Percentiles rank a stretch among this genome's conserved stretches.
Conservation (phyloP, 92 coral and sea anemone species). For the Zoanthus sansibaricus region DNA sequence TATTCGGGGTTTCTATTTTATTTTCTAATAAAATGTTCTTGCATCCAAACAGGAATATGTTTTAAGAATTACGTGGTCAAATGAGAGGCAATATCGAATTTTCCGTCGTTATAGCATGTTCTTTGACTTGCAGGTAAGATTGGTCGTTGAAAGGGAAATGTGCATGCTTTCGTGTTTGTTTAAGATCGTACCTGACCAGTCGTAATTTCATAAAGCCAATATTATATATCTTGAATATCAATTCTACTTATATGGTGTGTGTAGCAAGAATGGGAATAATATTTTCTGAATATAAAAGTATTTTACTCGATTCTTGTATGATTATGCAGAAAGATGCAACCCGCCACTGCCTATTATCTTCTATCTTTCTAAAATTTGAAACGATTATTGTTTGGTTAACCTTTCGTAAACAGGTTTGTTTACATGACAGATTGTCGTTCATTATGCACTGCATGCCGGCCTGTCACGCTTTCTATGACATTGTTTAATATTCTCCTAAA, state of each 20-base stretch:
- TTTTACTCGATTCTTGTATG: neutral
- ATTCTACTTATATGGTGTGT: neutral
- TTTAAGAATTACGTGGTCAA: slow-evolving; percentile 76
- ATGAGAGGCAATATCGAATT: slow-evolving; percentile 78
- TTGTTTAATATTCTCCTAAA: too few species aligned
- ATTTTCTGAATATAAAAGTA: too few species aligned
- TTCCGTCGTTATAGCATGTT: slow-evolving; percentile 97
- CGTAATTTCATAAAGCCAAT: slow-evolving; percentile 16
- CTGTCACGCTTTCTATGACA: too few species aligned
- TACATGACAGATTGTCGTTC: neutral
- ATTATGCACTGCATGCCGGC: too few species aligned
- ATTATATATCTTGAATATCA: neutral
- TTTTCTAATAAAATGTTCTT: neutral
- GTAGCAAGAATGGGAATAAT: too few species aligned
- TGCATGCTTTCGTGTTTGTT: neutral
- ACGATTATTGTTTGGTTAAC: neutral
- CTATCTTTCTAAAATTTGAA: neutral
- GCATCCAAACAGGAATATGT: slow-evolving; percentile 76
- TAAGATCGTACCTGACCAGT: neutral
- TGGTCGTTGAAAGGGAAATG: neutral
- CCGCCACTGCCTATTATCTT: neutral
- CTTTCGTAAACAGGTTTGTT: neutral
- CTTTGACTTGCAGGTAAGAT: slow-evolving; percentile 91
- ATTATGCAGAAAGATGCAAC: neutral
- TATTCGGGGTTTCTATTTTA: neutral